Evolutionary conservation across 2,888 invertebrate species (phyloP), one percentile per base, ranked within the genome.

Genomic region (Cerastis rubricosa): DNA sequence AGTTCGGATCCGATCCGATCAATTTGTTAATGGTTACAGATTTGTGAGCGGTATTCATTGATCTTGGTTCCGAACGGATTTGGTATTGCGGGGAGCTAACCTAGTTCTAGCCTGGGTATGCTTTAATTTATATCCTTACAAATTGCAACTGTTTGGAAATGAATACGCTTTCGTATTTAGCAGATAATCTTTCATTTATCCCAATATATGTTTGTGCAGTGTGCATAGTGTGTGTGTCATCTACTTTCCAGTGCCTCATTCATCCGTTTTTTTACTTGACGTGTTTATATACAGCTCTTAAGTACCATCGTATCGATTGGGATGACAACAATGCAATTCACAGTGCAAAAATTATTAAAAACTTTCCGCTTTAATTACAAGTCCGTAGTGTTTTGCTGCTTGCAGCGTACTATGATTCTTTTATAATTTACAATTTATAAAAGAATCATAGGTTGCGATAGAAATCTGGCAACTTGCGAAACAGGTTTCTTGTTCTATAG

Each of bases 11-110:
- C 43, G 65, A 69, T 67, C 67, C 64, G 65, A 25, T 80, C 83
- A 69, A 78, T 87, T 82, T 80, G 78, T 76, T 79, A 80, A 82
- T 70, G 76, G 84, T 66, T 49, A 61, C 72, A 51, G 63, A 76
- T 68, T 72, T 74, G 40, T 74, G 54, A 65, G 43, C n/a, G n/a
- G 5, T 17, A 35, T 66, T 59, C 77, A 81, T 78, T 49, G 71
- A 81, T 85, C 71, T 85, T 75, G 29, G 43, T 83, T 57, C 22
- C 0, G 11, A 1, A 59, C n/a, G 43, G 63, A 71, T 74, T 80
- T 64, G 64, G 17, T 65, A 54, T 69, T 69, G 71, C 69, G n/a
- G 45, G 40, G 19, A 22, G n/a, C 6, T 74, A 35, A 59, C n/a
- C 57, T 29, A 61, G 35, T 54, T 74, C 2, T 9, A 43, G 17